Evolutionary conservation across 2,888 invertebrate species (phyloP).

Genomic region (Athripsodes cinereus): DNA sequence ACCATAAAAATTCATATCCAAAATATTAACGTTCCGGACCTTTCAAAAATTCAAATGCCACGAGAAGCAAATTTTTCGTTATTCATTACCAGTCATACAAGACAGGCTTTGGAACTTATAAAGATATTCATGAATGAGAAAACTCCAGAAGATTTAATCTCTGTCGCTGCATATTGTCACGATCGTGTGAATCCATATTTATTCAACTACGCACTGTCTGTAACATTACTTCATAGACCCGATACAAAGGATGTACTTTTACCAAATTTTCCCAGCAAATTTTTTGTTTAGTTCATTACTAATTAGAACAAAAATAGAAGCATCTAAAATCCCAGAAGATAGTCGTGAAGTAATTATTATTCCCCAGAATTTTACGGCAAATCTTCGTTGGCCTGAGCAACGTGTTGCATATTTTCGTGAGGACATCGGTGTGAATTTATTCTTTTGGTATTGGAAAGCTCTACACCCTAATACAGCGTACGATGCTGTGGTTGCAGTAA

Average conservation of each 20-base stretch:
- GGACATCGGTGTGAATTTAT: constrained; percentile 77
- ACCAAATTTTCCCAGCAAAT: constrained; percentile 77
- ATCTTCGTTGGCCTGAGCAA: constrained; percentile 69
- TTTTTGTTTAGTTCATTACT: constrained; percentile 71
- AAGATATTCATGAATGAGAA: constrained; percentile 64
- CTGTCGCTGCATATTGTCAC: constrained; percentile 60
- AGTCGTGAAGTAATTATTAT: constrained; percentile 64
- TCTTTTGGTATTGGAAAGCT: constrained; percentile 90
- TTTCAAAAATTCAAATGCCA: constrained; percentile 36
- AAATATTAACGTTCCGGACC: not conserved
- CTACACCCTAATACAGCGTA: constrained; percentile 70
- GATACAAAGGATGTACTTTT: constrained; percentile 65
- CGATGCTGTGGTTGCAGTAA: constrained; percentile 44
- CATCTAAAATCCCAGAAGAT: constrained; percentile 54
- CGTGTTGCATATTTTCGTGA: constrained; percentile 78
- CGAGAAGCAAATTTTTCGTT: constrained; percentile 63
- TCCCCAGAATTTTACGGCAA: constrained; percentile 68
- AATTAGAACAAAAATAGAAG: constrained; percentile 61
- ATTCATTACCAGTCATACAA: constrained; percentile 62
- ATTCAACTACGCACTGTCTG: constrained; percentile 69
- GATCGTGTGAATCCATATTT: constrained; percentile 65
- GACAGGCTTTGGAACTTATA: constrained; percentile 59
- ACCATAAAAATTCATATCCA: not conserved
- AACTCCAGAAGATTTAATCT: constrained; percentile 61
- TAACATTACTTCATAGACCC: constrained; percentile 61